A percentile compares a stretch with the other conserved stretches of the same genome.
Evolutionary conservation across 2,888 invertebrate species (phyloP).

Genomic region (Eremobia ochroleuca): DNA sequence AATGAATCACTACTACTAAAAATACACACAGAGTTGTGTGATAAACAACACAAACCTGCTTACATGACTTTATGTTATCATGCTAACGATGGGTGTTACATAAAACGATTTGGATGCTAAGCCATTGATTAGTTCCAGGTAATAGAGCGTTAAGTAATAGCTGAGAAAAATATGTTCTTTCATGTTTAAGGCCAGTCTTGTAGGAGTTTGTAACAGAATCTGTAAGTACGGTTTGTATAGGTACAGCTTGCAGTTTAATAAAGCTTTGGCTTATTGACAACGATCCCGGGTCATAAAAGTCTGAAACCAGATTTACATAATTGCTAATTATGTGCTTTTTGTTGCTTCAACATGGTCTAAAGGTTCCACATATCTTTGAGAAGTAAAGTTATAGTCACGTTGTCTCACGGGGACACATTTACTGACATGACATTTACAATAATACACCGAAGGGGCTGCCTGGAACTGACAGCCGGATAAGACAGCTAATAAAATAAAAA

Average conservation of each 20-base stretch:
- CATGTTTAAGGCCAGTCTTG: constrained; percentile 2
- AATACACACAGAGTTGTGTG: constrained; percentile 28
- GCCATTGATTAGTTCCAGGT: constrained; percentile 39
- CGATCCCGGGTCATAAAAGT: constrained; percentile 4
- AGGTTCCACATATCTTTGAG: constrained; percentile 29
- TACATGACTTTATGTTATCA: constrained; percentile 26
- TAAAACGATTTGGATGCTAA: constrained; percentile 38
- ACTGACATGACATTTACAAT: constrained; percentile 56
- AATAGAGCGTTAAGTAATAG: constrained; percentile 14
- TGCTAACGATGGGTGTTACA: constrained; percentile 31
- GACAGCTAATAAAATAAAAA: constrained; percentile 54
- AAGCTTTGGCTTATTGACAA: constrained; percentile 15
- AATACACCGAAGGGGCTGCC: constrained; percentile 41
- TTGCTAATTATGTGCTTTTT: constrained; percentile 14
- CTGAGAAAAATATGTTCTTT: constrained; percentile 21
- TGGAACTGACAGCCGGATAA: constrained; percentile 31
- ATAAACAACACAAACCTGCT: constrained; percentile 45
- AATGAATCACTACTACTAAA: constrained; percentile 53
- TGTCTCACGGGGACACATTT: constrained; percentile 35
- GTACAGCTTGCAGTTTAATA: constrained; percentile 9
- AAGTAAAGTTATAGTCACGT: constrained; percentile 34
- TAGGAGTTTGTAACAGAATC: constrained; percentile 15
- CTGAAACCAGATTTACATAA: constrained; percentile 27
- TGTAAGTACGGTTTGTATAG: background rate
- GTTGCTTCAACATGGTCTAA: background rate